Base-by-base conservation (phyloP, 2,888 invertebrate species). In the Agriopis marginaria region DNA sequence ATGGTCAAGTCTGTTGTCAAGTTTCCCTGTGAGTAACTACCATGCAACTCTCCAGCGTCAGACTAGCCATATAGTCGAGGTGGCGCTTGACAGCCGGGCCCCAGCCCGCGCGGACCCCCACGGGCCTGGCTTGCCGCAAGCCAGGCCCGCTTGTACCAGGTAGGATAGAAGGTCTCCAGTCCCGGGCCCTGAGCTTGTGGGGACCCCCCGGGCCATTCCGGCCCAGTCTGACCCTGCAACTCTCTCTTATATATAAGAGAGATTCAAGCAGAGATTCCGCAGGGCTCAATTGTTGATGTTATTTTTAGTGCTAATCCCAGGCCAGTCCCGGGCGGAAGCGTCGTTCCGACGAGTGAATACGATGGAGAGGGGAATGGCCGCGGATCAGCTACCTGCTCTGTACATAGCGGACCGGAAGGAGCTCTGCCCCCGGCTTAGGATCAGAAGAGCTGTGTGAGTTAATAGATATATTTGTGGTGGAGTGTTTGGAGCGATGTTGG, bases 1-100 rank as follows among this genome's bases (percentile, higher is more conserved):
- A 84, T 96, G 84, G 83, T 95, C 39, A 91, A 95, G 78, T 93
- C 95, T 32, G 84, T 95, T n/a, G 65, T 86, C 3, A 70, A 82
- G 12, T 82, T 84, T 82, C 89, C 90, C 76, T 67, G 92, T 90
- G 80, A 75, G 89, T 82, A 23, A 42, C 9, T 42, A 8, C 42
- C 8, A 5, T 2, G 0, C 17, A 23, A 23, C n/a, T n/a, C n/a
- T n/a, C n/a, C 17, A 23, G 17, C 0, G 17, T 23, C 17, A 2
- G 17, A 23, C 17, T 23, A 2, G 17, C 17, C 17, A 23, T 23
- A 23, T 23, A 23, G 17, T 0, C 17, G 17, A 23, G 17, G 17
- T 23, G 17, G 17, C 17, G 17, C 17, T 23, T 23, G 17, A 0
- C 17, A 23, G 17, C 17, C 17, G 17, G 17, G 17, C 17, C 17